Base-by-base conservation (phyloP, 2,797 vertebrate species). In the Odontamblyopus lacepedii region DNA sequence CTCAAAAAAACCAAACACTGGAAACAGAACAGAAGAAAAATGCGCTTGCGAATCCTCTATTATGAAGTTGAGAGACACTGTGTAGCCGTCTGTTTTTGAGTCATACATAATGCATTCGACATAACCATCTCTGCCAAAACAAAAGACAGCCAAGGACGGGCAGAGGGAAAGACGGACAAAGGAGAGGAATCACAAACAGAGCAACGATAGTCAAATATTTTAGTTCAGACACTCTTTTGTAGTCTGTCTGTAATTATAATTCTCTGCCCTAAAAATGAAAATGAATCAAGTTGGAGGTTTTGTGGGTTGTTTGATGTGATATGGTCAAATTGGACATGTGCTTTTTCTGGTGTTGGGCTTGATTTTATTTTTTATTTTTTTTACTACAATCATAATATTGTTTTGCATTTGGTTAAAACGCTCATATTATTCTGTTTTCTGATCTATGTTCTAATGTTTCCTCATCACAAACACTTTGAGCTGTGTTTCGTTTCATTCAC, bases 61-160 rank as follows among this genome's bases (percentile, higher is more conserved):
- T 67, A 19, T 67, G 27, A 67, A 19, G 23, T 63, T 6, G 26
- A 71, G 73, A 80, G 61, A 30, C 68, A 73, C 64, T 38, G 64
- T n/a, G 38, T 2, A 32, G 53, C 82, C 50, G 73, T 78, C 41
- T 57, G 59, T 76, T 78, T 63, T 30, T 5, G 26, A 63, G 64
- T 75, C 80, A 69, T 84, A 72, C 73, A 79, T 81, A 69, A 81
- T 81, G 74, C 68, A 81, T 84, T 72, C 66, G 68, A 72, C 61
- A 71, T 60, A 60, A 76, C 75, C 71, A 50, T 68, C n/a, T 27
- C 55, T 19, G n/a, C 74, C 65, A 69, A 74, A 78, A 74, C 56
- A 67, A 69, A 75, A 72, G 29, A 35, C 38, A 0, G 60, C 67
- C 32, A 56, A 76, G 79, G 76, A 74, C 62, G 32, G 68, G 26